These are phyloP conservation scores for Gadus chalcogrammus DNA, from an alignment of 2,113 vertebrate genomes.

Conservation along the genomic window DNA sequence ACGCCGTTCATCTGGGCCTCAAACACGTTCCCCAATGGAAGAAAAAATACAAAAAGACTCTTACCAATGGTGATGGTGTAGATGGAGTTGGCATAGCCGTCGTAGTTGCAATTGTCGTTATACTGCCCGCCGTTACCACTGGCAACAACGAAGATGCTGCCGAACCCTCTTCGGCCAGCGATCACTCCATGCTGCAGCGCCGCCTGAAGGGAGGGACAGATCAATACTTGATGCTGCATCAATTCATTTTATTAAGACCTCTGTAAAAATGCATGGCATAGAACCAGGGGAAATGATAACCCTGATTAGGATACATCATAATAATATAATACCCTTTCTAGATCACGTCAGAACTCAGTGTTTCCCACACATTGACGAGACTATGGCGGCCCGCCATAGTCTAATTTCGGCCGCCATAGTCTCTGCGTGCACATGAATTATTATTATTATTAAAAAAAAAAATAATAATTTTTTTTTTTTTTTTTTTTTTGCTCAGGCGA, in stretches of 20 bases:
- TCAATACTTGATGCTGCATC: background rate
- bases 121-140: conserved; percentile 94
- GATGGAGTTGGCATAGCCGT: conserved; percentile 97
- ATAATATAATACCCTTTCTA: too few relatives aligned
- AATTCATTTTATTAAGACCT: background rate
- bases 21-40: conserved; percentile 7
- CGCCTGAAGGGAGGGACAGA: conserved; percentile 69
- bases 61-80: conserved; percentile 96
- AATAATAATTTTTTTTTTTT: too few relatives aligned
- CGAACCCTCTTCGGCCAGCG: conserved; percentile 88
- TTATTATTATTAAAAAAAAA: too few relatives aligned
- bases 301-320: too few relatives aligned
- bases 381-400: too few relatives aligned
- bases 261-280: too few relatives aligned
- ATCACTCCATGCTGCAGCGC: conserved; percentile 95
- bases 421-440: too few relatives aligned
- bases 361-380: too few relatives aligned
- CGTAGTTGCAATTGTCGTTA: conserved; percentile 96
- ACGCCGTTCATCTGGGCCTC: conserved; percentile 1
- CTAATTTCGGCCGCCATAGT: too few relatives aligned
- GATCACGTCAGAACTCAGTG: too few relatives aligned
- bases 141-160: conserved; percentile 96
- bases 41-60: background rate
- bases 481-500: too few relatives aligned
- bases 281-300: too few relatives aligned